Evolutionary conservation across 1,140 invertebrate genomes (phyloP).

Genomic region (Eurosta solidaginis): DNA sequence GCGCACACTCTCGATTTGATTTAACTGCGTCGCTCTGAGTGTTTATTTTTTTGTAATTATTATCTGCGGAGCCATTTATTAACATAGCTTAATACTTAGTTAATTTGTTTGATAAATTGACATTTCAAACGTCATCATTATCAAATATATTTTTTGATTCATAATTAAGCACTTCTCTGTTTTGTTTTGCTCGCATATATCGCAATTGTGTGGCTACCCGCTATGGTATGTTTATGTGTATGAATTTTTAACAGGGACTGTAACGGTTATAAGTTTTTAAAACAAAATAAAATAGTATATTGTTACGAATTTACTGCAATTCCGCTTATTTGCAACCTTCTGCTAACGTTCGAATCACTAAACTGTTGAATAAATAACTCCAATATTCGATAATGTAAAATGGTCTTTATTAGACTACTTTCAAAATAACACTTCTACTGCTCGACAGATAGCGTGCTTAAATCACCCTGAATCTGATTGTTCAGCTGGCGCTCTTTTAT

Average conservation of each 20-base stretch:
- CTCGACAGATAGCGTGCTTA: no score
- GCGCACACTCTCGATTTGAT: neutral
- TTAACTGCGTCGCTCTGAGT: neutral
- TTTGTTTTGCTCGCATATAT: slow-evolving; percentile 2
- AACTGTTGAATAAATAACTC: no score
- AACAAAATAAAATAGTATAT: no score
- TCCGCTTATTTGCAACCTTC: no score
- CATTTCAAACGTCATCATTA: slow-evolving; percentile 6
- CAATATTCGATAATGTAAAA: no score
- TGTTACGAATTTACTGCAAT: no score
- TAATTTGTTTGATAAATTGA: neutral
- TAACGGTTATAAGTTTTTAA: no score
- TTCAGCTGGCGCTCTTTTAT: no score
- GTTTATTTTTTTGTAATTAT: neutral
- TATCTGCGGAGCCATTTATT: neutral
- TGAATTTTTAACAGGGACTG: neutral
- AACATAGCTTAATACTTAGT: neutral
- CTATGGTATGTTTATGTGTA: neutral
- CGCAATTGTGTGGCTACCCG: neutral
- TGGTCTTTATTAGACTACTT: no score
- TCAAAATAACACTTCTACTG: no score
- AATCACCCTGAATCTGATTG: no score
- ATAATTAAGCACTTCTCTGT: slow-evolving; percentile 16
- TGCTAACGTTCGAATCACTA: no score
- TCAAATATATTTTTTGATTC: neutral